Conservation (phyloP, 2,888 invertebrate genomes). For the Phania funesta region DNA sequence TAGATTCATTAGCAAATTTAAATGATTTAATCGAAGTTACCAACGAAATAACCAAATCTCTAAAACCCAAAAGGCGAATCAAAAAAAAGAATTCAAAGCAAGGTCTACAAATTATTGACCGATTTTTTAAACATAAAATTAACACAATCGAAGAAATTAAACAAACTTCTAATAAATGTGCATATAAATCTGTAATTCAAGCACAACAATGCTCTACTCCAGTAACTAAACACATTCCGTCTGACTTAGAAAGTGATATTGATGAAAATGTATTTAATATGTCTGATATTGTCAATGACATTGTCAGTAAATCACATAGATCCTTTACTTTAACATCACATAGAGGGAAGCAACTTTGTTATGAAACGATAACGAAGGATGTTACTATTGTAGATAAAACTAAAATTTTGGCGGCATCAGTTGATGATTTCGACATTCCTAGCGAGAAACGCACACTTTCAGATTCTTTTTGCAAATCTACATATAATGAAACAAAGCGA, state of each 20-base stretch:
- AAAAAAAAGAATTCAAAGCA: conserved; percentile 76
- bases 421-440: conserved; percentile 73
- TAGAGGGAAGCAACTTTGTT: conserved; percentile 73
- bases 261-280: conserved; percentile 80
- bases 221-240: conserved; percentile 72
- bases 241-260: conserved; percentile 77
- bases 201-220: conserved; percentile 76
- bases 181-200: not conserved
- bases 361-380: conserved; percentile 71
- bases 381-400: conserved; percentile 68
- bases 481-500: conserved; percentile 67
- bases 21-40: conserved; percentile 70
- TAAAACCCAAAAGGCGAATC: conserved; percentile 71
- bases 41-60: conserved; percentile 73
- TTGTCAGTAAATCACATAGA: conserved; percentile 76
- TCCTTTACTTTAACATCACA: conserved; percentile 70
- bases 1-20: conserved; percentile 72
- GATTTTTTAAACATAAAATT: conserved; percentile 72
- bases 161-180: conserved; percentile 65
- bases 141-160: not conserved
- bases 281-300: conserved; percentile 82
- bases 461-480: conserved; percentile 58
- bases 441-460: conserved; percentile 72
- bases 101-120: conserved; percentile 77
- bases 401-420: not conserved